These are phyloP conservation scores for Silurus asotus DNA, from an alignment of 2,113 vertebrate genomes.

Conservation along the genomic window DNA sequence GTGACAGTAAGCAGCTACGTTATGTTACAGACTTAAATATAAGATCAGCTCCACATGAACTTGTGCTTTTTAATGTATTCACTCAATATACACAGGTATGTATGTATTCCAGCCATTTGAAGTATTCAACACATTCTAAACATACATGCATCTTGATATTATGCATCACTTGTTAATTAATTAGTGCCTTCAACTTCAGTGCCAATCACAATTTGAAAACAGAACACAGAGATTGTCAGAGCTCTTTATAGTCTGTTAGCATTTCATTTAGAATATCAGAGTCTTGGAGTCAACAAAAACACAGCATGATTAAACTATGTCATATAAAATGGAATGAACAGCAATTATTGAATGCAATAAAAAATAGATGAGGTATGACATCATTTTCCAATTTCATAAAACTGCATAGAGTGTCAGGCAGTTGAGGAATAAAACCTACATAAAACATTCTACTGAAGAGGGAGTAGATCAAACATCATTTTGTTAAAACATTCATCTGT, in stretches of 20 bases:
- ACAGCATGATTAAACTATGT: constrained; percentile 27
- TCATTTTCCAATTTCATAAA: neutral
- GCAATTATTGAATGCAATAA: constrained; percentile 5
- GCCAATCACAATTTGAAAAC: constrained; percentile 35
- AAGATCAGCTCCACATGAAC: neutral
- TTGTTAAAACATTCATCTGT: constrained; percentile 47
- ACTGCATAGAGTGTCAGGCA: neutral
- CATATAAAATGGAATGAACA: constrained; percentile 24
- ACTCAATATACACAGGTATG: neutral
- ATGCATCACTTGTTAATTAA: constrained; percentile 35
- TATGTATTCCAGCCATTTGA: constrained; percentile 45
- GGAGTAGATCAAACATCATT: constrained; percentile 24
- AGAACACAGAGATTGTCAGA: neutral
- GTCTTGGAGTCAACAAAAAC: neutral
- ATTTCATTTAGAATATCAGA: constrained; percentile 3
- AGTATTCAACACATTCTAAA: constrained; percentile 58
- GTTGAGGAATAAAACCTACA: constrained; percentile 48
- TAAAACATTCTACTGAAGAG: neutral
- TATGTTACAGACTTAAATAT: neutral
- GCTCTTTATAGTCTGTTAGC: neutral
- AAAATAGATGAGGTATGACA: constrained; percentile 11
- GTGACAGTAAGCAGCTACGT: neutral
- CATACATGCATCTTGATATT: constrained; percentile 40
- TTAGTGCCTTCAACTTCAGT: constrained; percentile 25
- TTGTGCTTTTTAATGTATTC: neutral